A percentile compares a stretch with the other conserved stretches of the same genome.
Conservation (phyloP, 92 coral and sea anemone species). For the Palythoa grandis region DNA sequence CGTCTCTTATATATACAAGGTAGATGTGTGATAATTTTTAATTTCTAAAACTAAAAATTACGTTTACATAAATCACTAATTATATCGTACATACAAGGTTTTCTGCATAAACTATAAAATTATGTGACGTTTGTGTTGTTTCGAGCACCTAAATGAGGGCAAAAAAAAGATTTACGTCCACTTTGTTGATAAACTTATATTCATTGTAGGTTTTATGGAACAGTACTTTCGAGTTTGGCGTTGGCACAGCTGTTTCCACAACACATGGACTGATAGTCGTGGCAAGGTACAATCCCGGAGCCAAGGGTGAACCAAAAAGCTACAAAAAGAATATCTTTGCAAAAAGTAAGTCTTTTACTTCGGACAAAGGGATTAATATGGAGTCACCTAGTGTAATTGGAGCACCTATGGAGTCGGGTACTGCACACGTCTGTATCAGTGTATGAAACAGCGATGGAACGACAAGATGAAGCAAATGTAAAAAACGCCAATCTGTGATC, state of each 20-base stretch:
- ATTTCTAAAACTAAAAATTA: too few species aligned
- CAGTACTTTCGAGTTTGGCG: slow-evolving; percentile 27
- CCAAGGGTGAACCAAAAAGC: neutral
- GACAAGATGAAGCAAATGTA: too few species aligned
- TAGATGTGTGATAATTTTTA: too few species aligned
- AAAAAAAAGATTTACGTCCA: neutral
- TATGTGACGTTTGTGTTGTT: neutral
- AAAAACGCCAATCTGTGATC: too few species aligned
- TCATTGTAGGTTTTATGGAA: slow-evolving; percentile 16
- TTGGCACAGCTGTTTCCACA: slow-evolving; percentile 23
- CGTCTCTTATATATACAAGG: too few species aligned
- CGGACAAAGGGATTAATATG: neutral
- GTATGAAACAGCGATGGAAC: too few species aligned
- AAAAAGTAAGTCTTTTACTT: neutral
- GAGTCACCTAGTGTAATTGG: too few species aligned
- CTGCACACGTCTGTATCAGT: too few species aligned
- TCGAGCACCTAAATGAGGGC: neutral
- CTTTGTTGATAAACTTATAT: neutral
- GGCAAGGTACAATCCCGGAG: slow-evolving; percentile 27
- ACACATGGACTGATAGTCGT: slow-evolving; percentile 17
- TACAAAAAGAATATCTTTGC: slow-evolving; percentile 6
- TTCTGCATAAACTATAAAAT: too few species aligned
- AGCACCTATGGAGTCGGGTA: too few species aligned
- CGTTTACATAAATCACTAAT: too few species aligned
- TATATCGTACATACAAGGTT: too few species aligned